Evolutionary conservation across 1,140 invertebrate genomes (phyloP), one percentile per base, ranked within the genome.

Genomic region (Drosophila kurseongensis): DNA sequence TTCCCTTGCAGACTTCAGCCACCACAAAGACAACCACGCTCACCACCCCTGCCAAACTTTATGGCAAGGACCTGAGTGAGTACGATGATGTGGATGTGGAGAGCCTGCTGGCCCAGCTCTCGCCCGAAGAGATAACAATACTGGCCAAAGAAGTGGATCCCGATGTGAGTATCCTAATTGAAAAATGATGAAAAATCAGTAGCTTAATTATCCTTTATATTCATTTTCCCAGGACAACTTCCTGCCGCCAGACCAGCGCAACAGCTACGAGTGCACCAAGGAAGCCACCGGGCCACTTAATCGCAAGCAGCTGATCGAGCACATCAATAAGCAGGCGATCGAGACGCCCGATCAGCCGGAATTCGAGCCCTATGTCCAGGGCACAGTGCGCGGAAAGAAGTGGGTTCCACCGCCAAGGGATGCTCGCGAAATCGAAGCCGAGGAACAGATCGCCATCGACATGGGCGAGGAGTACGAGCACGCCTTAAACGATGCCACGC

Each of bases 81-180:
- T 99, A 98, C 92, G 98, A 98, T 91, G 98, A 99, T 92, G 95
- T 99, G 84, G 98, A 99, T 93, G 97, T 99, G 62, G 99, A 99
- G 92, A 97, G 98, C 80, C 94, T 99, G n/a, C 93, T 99, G 75
- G 94, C 97, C 41, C 97, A 99, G 91, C 94, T 99, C 48, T 97
- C 98, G 60, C 95, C 96, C 13, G 98, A 99, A 92, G 99, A 99
- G 94, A 96, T 99, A 52, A 98, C 98, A 83, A 97, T 99, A 93
- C 94, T 99, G 67, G 98, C 98, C 80, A 98, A 98, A 94, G 98
- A 99, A 95, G 98, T 99, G 68, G 99, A 99, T 94, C 98, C 99
- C 78, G 98, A 99, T 95, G 98, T 99, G 94, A 98, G 97, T 77
- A 16, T 0, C 14, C 0, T 4, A 2, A 2, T 36, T 8, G 13